Conservation (phyloP, 2,888 invertebrate genomes). For the Drosophila acutilabella region DNA sequence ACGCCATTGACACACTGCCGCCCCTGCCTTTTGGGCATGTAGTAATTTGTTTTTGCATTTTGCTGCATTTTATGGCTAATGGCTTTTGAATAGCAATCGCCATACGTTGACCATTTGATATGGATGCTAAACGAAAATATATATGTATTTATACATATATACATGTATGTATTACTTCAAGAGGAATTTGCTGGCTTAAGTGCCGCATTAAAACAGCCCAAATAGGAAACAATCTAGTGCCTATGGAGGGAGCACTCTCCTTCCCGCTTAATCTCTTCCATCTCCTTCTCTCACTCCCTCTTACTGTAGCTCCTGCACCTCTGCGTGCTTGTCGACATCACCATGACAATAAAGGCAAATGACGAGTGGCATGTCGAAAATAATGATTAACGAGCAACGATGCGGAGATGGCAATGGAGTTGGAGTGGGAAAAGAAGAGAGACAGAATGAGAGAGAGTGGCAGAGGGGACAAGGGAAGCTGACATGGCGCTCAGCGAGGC, state of each 20-base stretch:
- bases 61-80: conserved; percentile 79
- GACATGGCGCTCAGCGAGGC: conserved; percentile 54
- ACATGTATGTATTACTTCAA: conserved; percentile 5
- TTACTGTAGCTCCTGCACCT: not conserved
- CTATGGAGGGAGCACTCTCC: not conserved
- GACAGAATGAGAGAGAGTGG: conserved; percentile 20
- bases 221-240: conserved; percentile 38
- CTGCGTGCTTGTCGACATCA: conserved; percentile 54
- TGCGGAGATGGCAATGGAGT: conserved; percentile 44
- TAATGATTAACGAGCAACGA: conserved; percentile 76
- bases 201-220: conserved; percentile 74
- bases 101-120: conserved; percentile 39
- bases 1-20: not conserved
- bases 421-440: conserved; percentile 9
- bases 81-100: conserved; percentile 73
- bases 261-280: not conserved
- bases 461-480: conserved; percentile 14
- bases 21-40: conserved; percentile 1
- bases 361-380: conserved; percentile 81
- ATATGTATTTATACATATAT: not conserved
- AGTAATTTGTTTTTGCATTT: conserved; percentile 72
- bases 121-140: conserved; percentile 6
- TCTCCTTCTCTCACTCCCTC: no score
- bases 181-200: conserved; percentile 70
- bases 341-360: conserved; percentile 81